phyloP scores from a whole-genome alignment of 2,888 invertebrate species.

The Drosophila atroscutellata region DNA sequence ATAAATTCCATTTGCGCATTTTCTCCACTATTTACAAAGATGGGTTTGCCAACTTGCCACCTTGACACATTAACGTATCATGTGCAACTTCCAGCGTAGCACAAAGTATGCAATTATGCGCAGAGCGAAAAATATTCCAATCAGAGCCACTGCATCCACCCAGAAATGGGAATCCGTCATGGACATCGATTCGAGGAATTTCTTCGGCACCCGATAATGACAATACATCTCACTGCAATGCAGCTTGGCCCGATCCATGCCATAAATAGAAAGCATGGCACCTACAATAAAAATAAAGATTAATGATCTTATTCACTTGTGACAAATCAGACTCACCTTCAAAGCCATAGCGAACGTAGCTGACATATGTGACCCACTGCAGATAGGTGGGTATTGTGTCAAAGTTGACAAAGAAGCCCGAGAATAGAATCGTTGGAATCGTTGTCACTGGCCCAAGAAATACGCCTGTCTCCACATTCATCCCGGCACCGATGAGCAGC shows the following conservation, averaged over 20 bases:
- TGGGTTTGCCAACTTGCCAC: background rate
- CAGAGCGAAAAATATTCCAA: slow-evolving; percentile 91
- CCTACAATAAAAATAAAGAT: slow-evolving; percentile 82
- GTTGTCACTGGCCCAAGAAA: slow-evolving; percentile 95
- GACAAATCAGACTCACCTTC: slow-evolving; percentile 87
- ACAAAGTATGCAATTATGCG: slow-evolving; percentile 93
- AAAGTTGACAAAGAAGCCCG: slow-evolving; percentile 97
- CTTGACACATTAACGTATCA: slow-evolving; percentile 83
- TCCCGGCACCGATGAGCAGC: slow-evolving; percentile 95
- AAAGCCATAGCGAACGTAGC: slow-evolving; percentile 96
- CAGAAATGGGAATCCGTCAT: slow-evolving; percentile 92
- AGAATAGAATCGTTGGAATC: slow-evolving; percentile 96
- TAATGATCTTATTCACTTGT: background rate
- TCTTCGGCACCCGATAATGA: slow-evolving; percentile 92
- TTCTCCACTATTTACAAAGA: slow-evolving; percentile 39
- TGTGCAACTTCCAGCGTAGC: slow-evolving; percentile 91
- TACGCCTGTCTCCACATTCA: slow-evolving; percentile 92
- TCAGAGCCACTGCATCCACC: slow-evolving; percentile 93
- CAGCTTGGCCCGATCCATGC: slow-evolving; percentile 92
- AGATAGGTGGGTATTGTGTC: slow-evolving; percentile 95
- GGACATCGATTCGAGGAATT: slow-evolving; percentile 94
- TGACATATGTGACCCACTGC: slow-evolving; percentile 95
- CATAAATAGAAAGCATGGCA: slow-evolving; percentile 95
- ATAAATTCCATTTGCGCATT: slow-evolving; percentile 38
- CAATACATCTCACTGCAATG: slow-evolving; percentile 93